Evolutionary conservation across 2,797 vertebrate species (phyloP), one percentile per base, ranked within the genome.

Genomic region (Chaetophractus vellerosus): DNA sequence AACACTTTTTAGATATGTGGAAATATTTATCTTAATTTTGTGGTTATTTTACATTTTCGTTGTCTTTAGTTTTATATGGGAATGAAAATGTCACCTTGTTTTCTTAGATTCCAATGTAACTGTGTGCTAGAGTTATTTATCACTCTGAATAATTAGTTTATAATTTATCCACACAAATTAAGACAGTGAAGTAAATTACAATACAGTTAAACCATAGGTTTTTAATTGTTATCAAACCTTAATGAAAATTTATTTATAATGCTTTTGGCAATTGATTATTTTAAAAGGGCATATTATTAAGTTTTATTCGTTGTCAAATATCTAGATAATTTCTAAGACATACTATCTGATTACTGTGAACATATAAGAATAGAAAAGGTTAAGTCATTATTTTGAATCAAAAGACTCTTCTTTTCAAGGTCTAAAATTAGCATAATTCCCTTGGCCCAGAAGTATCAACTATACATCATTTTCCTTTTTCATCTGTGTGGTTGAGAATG

Each of bases 161-260:
- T 76, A 72, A 57, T 94, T 94, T 89, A 31, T 83, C 21, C 11
- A 64, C 24, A 78, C 31, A 66, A 23, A 61, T 68, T 91, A 86
- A 96, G 61, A 21, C 36, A 86, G 2, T 69, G 61, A 76, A 85
- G 45, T 94, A 80, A 87, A 69, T 91, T 86, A 52, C 26, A 90
- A 83, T 92, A 90, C 96, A 82, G 55, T 86, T 85, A 76, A 87
- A 74, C 87, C 16, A 11, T 74, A 72, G 55, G 19, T 85, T 96
- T 90, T 93, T 33, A 78, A 7, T 90, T 86, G 16, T 75, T 88
- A 52, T 69, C 48, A 89, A 88, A 52, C 14, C 23, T 55, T 61
- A 76, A 87, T 66, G 76, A 66, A 91, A 76, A 75, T 85, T 81
- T 93, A 91, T 68, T 86, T 12, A 72, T 50, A 86, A 88, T 92